Percentiles rank a stretch among this genome's conserved stretches.
phyloP scores from a whole-genome alignment of 2,113 vertebrate species.

The Monopterus albus region DNA sequence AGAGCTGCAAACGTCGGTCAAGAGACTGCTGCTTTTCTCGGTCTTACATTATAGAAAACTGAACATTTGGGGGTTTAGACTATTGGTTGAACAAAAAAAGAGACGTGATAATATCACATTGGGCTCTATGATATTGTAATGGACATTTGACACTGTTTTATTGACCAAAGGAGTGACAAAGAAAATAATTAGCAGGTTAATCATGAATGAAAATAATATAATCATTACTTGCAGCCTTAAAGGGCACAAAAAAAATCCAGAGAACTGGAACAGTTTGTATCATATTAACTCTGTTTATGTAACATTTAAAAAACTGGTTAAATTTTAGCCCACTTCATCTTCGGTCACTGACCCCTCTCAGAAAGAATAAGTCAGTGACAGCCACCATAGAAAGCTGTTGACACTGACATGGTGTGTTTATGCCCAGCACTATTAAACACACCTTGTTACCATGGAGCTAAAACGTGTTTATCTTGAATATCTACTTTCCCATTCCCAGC shows the following conservation, averaged over 20 bases:
- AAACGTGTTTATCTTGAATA: conserved; percentile 65
- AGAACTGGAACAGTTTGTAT: background rate
- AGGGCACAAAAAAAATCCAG: background rate
- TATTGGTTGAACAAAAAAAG: no score
- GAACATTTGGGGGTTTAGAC: no score
- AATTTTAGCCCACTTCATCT: background rate
- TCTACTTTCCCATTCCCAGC: conserved; percentile 35
- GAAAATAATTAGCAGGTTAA: background rate
- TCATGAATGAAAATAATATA: no score
- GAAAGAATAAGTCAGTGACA: conserved; percentile 31
- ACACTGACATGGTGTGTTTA: conserved; percentile 3
- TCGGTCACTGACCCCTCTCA: conserved; percentile 17
- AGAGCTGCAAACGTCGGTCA: no score
- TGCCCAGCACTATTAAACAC: conserved; percentile 33
- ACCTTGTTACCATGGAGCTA: conserved; percentile 52
- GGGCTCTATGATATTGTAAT: no score
- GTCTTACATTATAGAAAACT: no score
- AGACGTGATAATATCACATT: no score
- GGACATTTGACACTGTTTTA: no score
- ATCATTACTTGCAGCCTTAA: background rate
- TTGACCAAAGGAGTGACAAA: no score
- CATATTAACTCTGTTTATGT: background rate
- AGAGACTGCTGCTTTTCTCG: no score
- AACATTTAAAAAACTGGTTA: background rate
- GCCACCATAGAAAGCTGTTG: background rate